Percentiles rank a stretch among this genome's conserved stretches.
Conservation (phyloP, 23 tunicate species). For the Aplidium turbinatum region DNA sequence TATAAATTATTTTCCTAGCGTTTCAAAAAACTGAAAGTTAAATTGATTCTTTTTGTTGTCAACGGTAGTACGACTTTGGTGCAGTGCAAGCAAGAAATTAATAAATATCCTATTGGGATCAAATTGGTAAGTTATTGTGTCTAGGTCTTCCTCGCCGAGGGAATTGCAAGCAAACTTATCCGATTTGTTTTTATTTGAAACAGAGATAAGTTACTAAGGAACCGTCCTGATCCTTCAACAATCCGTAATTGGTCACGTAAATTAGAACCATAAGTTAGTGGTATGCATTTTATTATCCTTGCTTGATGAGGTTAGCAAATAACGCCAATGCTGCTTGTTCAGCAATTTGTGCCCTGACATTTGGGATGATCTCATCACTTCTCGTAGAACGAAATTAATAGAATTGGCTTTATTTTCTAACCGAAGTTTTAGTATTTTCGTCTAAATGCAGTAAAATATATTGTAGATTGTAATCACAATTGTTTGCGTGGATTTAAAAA, state of each 20-base stretch:
- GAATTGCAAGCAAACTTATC: not conserved
- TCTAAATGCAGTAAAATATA: too few relatives aligned
- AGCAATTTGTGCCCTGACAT: too few relatives aligned
- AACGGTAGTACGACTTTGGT: constrained; percentile 30
- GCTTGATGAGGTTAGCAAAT: too few relatives aligned
- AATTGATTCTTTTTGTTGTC: constrained; percentile 17
- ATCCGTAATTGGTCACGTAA: not conserved
- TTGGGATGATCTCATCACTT: too few relatives aligned
- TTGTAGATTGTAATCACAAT: too few relatives aligned
- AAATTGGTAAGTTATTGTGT: constrained; percentile 14
- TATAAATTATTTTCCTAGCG: not conserved
- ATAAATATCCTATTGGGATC: not conserved
- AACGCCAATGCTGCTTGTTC: too few relatives aligned
- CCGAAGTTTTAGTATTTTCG: too few relatives aligned
- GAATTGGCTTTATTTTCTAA: too few relatives aligned
- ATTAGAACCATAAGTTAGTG: not conserved
- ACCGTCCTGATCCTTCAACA: not conserved
- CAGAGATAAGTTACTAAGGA: constrained; percentile 7
- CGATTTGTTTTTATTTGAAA: not conserved
- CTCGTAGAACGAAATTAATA: too few relatives aligned
- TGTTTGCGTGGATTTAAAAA: too few relatives aligned
- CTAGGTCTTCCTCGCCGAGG: not conserved
- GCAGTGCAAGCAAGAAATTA: constrained; percentile 25
- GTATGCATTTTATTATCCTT: not conserved
- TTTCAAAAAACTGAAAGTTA: not conserved